phyloP scores from a whole-genome alignment of 2,888 invertebrate genomes.

The Octodonta nipae region DNA sequence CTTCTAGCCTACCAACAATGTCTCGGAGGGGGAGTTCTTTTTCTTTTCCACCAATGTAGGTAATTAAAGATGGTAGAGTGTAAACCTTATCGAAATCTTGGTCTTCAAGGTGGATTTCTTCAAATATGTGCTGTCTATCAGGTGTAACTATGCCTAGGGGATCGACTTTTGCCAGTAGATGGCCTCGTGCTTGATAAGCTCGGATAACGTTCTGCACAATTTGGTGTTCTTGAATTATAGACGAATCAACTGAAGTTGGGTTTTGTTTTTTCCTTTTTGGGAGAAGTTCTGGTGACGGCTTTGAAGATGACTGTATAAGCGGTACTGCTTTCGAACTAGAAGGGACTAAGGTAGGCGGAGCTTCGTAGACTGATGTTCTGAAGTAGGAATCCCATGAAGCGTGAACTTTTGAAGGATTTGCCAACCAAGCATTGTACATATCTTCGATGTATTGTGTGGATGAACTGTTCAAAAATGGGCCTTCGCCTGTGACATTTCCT shows the following conservation, averaged over 20 bases:
- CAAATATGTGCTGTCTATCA: slow-evolving; percentile 2
- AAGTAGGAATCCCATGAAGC: too few species aligned
- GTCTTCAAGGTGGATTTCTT: slow-evolving; percentile 51
- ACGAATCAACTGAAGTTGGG: too few species aligned
- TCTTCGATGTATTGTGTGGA: slow-evolving; percentile 92
- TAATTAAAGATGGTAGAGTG: slow-evolving; percentile 88
- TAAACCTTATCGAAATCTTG: slow-evolving; percentile 91
- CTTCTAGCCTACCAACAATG: slow-evolving; percentile 79
- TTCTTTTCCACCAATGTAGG: slow-evolving; percentile 88
- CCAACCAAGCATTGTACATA: slow-evolving; percentile 93
- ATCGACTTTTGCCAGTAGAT: slow-evolving; percentile 82
- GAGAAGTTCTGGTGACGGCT: too few species aligned
- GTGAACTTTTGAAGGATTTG: slow-evolving; percentile 87
- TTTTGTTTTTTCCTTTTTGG: background rate
- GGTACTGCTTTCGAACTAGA: too few species aligned
- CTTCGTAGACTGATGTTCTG: too few species aligned
- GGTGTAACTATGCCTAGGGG: slow-evolving; percentile 70
- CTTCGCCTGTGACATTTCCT: too few species aligned
- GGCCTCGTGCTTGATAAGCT: slow-evolving; percentile 96
- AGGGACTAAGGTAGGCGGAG: too few species aligned
- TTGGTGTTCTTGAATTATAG: slow-evolving; percentile 51
- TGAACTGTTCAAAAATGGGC: slow-evolving; percentile 92
- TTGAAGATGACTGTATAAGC: too few species aligned
- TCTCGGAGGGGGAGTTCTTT: slow-evolving; percentile 82
- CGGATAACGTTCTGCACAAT: slow-evolving; percentile 96